A percentile compares a stretch with the other conserved stretches of the same genome.
Evolutionary conservation across 2,797 vertebrate species (phyloP).

Genomic region (Halcyon leucocephala): DNA sequence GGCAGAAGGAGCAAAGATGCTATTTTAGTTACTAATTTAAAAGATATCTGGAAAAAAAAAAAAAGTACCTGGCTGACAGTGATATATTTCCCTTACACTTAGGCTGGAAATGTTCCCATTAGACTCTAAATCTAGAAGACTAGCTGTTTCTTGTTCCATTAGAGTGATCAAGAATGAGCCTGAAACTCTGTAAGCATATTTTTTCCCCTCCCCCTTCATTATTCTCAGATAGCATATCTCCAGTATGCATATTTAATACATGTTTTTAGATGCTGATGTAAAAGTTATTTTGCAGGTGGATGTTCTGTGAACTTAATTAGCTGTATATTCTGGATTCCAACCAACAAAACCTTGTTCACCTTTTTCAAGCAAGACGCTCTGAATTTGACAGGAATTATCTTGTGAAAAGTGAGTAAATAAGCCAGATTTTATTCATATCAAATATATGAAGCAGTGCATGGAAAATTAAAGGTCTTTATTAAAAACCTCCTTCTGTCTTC

Average conservation of each 20-base stretch:
- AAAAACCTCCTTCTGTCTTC: neutral
- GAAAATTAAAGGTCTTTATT: slow-evolving; percentile 21
- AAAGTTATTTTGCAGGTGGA: neutral
- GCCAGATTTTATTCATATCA: neutral
- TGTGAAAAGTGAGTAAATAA: neutral
- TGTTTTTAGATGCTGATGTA: neutral
- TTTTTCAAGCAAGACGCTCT: neutral
- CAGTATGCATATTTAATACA: neutral
- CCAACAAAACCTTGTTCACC: neutral
- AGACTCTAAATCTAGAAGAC: neutral
- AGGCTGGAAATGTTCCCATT: neutral
- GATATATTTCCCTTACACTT: neutral
- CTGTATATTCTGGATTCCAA: neutral
- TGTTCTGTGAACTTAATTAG: neutral
- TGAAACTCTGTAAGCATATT: neutral
- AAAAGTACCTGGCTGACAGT: neutral
- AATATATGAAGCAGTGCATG: neutral
- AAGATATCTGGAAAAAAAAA: neutral
- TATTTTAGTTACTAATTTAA: neutral
- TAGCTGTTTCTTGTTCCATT: neutral
- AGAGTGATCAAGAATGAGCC: neutral
- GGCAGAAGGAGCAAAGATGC: neutral
- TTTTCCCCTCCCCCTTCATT: neutral
- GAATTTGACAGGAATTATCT: neutral
- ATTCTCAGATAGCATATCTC: neutral